phyloP scores from a whole-genome alignment of 2,888 invertebrate genomes.

The Panopea generosa region DNA sequence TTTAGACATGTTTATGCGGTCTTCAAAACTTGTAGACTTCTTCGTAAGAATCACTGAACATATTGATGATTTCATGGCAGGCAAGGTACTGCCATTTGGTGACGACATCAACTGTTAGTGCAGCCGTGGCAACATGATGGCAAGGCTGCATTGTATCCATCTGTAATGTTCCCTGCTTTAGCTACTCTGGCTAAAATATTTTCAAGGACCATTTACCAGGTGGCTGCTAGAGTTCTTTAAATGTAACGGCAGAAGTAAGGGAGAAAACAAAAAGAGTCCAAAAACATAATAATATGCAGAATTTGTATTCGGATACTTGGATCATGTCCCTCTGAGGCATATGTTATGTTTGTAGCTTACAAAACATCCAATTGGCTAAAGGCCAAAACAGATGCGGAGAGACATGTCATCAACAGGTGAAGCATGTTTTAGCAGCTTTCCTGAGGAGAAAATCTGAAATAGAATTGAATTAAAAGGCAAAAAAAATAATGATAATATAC shows the following conservation, averaged over 20 bases:
- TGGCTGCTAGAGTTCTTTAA: constrained; percentile 12
- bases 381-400: constrained; percentile 24
- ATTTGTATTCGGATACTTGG: constrained; percentile 32
- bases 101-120: constrained; percentile 35
- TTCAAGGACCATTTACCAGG: constrained; percentile 38
- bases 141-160: constrained; percentile 19
- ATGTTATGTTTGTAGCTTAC: constrained; percentile 50
- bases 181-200: constrained; percentile 12
- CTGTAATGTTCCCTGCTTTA: constrained; percentile 38
- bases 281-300: constrained; percentile 44
- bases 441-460: constrained; percentile 27
- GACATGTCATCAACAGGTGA: neutral
- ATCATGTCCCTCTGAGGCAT: constrained; percentile 43
- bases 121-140: constrained; percentile 35
- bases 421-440: too few relatives aligned
- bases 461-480: constrained; percentile 25
- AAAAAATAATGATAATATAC: constrained; percentile 14
- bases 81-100: constrained; percentile 3
- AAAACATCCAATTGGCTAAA: constrained; percentile 47
- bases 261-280: neutral
- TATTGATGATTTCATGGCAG: constrained; percentile 29
- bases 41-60: constrained; percentile 19
- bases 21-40: constrained; percentile 33
- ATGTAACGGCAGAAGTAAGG: constrained; percentile 10
- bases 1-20: constrained; percentile 16